Conservation (phyloP, 2,797 vertebrate genomes). For the Scarus forsteni region DNA sequence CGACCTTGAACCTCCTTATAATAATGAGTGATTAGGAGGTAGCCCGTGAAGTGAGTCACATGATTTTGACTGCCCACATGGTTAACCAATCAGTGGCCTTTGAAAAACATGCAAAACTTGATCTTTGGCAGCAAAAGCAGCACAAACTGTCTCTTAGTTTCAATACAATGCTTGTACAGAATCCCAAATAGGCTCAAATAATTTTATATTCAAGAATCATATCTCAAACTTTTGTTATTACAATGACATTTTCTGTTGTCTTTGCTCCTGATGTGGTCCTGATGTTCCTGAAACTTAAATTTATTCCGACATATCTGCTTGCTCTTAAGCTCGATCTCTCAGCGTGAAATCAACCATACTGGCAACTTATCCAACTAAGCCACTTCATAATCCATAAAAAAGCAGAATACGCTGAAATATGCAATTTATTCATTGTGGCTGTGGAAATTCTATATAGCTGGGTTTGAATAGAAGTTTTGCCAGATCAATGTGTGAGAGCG, state of each 20-base stretch:
- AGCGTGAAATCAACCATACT: conserved; percentile 33
- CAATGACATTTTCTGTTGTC: background rate
- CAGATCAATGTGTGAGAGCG: conserved; percentile 77
- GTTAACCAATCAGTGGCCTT: background rate
- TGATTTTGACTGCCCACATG: background rate
- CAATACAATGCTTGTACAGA: background rate
- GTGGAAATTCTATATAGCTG: conserved; percentile 67
- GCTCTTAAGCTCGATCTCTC: conserved; percentile 13
- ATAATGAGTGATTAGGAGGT: background rate
- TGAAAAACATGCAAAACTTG: background rate
- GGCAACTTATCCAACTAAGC: conserved; percentile 44
- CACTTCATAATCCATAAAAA: conserved; percentile 47
- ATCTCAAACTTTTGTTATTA: background rate
- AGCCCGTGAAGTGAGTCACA: background rate
- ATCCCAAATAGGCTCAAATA: background rate
- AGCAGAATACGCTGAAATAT: conserved; percentile 61
- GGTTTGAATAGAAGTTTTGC: conserved; percentile 79
- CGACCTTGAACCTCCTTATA: too few relatives aligned
- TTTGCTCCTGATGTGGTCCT: conserved; percentile 2
- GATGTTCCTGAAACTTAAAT: conserved; percentile 11
- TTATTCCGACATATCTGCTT: conserved; percentile 24
- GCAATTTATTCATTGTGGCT: conserved; percentile 71
- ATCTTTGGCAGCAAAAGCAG: background rate
- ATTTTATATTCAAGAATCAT: background rate
- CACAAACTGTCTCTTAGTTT: background rate